Conservation (phyloP, 2,888 invertebrate species). For the Carabus problematicus region DNA sequence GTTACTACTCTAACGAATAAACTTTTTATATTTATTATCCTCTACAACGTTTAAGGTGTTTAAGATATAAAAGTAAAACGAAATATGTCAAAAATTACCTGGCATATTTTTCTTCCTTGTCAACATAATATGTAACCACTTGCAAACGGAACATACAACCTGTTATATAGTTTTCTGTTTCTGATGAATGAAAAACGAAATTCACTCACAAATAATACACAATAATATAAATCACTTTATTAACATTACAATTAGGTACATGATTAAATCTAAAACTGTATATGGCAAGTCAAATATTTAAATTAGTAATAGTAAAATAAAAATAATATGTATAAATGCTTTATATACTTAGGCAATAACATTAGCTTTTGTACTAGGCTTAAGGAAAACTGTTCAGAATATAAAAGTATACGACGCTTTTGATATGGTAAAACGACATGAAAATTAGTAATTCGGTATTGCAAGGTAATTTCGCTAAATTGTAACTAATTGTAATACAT, state of each 20-base stretch:
- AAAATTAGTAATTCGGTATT: neutral
- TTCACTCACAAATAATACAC: slow-evolving; percentile 36
- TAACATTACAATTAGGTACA: slow-evolving; percentile 42
- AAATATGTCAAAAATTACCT: too few species aligned
- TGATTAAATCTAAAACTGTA: slow-evolving; percentile 38
- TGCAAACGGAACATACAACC: too few species aligned
- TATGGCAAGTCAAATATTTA: slow-evolving; percentile 38
- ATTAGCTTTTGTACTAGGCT: slow-evolving; percentile 43
- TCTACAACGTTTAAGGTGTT: too few species aligned
- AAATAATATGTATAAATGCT: slow-evolving; percentile 37
- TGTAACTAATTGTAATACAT: neutral
- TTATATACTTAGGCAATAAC: slow-evolving; percentile 37
- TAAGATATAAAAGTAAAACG: too few species aligned
- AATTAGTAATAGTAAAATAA: slow-evolving; percentile 36
- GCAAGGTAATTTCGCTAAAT: neutral
- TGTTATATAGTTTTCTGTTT: too few species aligned
- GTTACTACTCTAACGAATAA: too few species aligned
- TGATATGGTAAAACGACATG: slow-evolving; percentile 3
- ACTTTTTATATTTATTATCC: too few species aligned
- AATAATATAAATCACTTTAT: slow-evolving; percentile 42
- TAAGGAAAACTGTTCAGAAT: slow-evolving; percentile 40
- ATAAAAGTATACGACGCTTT: slow-evolving; percentile 25
- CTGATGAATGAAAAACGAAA: neutral
- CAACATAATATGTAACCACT: too few species aligned
- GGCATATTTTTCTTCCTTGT: too few species aligned